phyloP scores from a whole-genome alignment of 2,888 invertebrate genomes.

The Morpho achilles region DNA sequence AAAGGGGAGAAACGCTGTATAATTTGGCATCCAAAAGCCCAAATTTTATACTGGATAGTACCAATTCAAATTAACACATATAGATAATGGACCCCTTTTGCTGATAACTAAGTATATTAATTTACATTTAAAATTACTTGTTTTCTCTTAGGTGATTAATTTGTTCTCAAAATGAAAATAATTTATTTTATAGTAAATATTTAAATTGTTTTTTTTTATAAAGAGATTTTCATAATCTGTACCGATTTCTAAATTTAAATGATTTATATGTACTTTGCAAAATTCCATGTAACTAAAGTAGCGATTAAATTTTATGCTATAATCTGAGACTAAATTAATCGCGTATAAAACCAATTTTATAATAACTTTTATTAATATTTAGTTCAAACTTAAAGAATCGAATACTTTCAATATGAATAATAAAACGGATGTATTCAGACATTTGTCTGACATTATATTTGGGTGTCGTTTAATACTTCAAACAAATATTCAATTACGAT shows the following conservation, averaged over 20 bases:
- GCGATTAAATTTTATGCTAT: background rate
- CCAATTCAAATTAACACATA: no score
- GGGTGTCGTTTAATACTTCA: background rate
- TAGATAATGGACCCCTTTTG: no score
- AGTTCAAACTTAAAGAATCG: background rate
- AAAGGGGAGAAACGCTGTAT: no score
- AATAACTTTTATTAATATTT: background rate
- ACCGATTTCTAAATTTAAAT: background rate
- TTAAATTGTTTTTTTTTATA: no score
- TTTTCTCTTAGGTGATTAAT: no score
- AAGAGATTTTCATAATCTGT: background rate
- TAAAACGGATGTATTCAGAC: background rate
- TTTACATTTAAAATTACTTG: no score
- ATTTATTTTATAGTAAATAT: no score
- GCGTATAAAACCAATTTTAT: background rate
- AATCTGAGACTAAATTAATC: background rate
- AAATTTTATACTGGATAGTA: no score
- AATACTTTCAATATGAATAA: background rate
- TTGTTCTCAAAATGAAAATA: no score
- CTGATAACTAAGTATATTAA: no score
- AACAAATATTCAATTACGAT: constrained; percentile 22
- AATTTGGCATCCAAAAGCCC: no score
- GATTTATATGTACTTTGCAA: background rate
- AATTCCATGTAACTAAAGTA: background rate
- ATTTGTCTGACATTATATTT: background rate